phyloP scores from a whole-genome alignment of 2,797 vertebrate species.

The Accipiter fasciatus region DNA sequence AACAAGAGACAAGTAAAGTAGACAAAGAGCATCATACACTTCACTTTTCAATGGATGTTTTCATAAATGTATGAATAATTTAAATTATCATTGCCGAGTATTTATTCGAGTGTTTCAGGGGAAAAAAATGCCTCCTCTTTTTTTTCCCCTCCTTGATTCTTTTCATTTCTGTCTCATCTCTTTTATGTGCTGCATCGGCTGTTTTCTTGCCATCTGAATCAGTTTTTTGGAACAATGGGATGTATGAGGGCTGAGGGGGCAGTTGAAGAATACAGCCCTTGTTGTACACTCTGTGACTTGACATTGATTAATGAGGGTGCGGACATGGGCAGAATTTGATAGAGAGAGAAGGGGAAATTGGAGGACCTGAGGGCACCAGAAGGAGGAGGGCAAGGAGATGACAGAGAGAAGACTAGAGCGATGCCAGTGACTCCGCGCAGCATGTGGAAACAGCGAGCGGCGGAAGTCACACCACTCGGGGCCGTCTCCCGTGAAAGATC shows the following conservation, averaged over 20 bases:
- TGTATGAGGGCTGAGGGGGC: constrained; percentile 86
- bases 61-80: constrained; percentile 93
- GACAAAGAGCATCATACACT: constrained; percentile 92
- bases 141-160: constrained; percentile 75
- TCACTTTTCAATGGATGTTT: constrained; percentile 86
- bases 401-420: constrained; percentile 43
- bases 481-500: not conserved
- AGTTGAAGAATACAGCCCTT: constrained; percentile 91
- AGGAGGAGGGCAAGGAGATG: constrained; percentile 77
- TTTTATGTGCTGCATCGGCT: constrained; percentile 88
- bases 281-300: constrained; percentile 89
- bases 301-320: constrained; percentile 99
- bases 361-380: constrained; percentile 81
- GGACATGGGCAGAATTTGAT: constrained; percentile 87
- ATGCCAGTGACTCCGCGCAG: constrained; percentile 37
- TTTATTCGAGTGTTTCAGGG: constrained; percentile 80
- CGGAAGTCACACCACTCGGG: not conserved
- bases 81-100: constrained; percentile 86
- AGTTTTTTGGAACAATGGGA: constrained; percentile 90
- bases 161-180: constrained; percentile 87
- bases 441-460: not conserved
- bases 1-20: constrained; percentile 86
- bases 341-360: constrained; percentile 78
- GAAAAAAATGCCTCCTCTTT: constrained; percentile 85
- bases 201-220: constrained; percentile 90